Conservation (phyloP, 2,888 invertebrate species). For the Nebria salina region DNA sequence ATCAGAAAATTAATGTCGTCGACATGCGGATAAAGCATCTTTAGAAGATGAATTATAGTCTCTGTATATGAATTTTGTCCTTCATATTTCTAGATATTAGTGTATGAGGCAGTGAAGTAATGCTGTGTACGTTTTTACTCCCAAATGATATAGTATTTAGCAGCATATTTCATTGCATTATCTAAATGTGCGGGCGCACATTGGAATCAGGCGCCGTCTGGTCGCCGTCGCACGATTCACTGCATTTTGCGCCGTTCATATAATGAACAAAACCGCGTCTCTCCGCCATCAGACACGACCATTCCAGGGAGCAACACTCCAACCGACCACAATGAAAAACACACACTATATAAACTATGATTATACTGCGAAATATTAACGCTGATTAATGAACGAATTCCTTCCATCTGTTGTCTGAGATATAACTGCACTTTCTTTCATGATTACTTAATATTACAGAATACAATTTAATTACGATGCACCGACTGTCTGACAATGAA, state of each 20-base stretch:
- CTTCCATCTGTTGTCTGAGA: not conserved
- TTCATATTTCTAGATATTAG: too few species aligned
- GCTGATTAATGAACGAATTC: conserved; percentile 28
- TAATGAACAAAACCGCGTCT: conserved; percentile 41
- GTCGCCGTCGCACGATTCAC: conserved; percentile 21
- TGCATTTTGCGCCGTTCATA: conserved; percentile 17
- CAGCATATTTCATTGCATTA: conserved; percentile 42
- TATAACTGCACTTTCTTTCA: not conserved
- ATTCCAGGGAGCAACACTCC: not conserved
- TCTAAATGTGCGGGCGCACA: conserved; percentile 35
- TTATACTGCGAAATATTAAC: conserved; percentile 37
- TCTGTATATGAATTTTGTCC: too few species aligned
- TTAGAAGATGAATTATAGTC: not conserved
- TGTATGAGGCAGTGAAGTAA: too few species aligned
- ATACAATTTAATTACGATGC: too few species aligned
- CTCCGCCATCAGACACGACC: not conserved
- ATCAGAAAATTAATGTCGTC: not conserved
- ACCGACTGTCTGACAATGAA: too few species aligned
- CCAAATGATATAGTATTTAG: conserved; percentile 42
- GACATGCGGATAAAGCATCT: not conserved
- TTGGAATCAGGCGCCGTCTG: conserved; percentile 35
- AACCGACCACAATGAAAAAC: conserved; percentile 5
- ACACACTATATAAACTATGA: conserved; percentile 31
- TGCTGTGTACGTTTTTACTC: too few species aligned
- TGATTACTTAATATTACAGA: not conserved